Conservation (phyloP, 2,797 vertebrate species). For the Enteromius anoplus region DNA sequence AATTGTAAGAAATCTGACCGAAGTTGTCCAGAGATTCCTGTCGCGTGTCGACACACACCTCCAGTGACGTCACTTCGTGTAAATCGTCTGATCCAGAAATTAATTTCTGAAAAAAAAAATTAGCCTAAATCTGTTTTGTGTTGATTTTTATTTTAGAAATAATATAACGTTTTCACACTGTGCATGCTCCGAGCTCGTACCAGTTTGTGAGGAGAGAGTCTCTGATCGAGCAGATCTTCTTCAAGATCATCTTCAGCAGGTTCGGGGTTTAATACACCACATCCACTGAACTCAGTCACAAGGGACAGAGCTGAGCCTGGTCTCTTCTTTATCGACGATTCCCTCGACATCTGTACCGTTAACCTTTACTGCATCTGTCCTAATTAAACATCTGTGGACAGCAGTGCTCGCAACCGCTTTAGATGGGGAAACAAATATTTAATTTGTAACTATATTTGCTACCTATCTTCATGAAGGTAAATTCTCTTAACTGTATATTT, state of each 20-base stretch:
- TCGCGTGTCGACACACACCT: conserved; percentile 85
- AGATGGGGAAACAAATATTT: neutral
- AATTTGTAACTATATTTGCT: neutral
- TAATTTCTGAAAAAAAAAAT: conserved; percentile 74
- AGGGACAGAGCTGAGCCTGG: conserved; percentile 71
- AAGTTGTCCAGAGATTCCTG: conserved; percentile 87
- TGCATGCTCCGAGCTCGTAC: conserved; percentile 69
- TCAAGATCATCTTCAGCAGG: conserved; percentile 65
- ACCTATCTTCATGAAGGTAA: too few species aligned
- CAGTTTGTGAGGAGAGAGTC: conserved; percentile 82
- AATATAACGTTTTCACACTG: neutral
- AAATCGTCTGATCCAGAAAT: conserved; percentile 84
- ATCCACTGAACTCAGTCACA: conserved; percentile 80
- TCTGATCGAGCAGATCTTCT: conserved; percentile 66
- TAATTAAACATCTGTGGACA: conserved; percentile 10
- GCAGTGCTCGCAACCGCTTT: too few species aligned
- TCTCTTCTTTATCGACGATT: conserved; percentile 43
- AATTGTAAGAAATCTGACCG: conserved; percentile 82
- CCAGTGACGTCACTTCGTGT: conserved; percentile 76
- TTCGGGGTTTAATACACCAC: conserved; percentile 78
- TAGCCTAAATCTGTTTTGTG: neutral
- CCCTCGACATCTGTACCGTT: conserved; percentile 59
- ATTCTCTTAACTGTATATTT: neutral
- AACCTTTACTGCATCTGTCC: conserved; percentile 53
- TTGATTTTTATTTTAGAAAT: neutral